Evolutionary conservation across 2,888 invertebrate species (phyloP).

Genomic region (Capitulum mitella): DNA sequence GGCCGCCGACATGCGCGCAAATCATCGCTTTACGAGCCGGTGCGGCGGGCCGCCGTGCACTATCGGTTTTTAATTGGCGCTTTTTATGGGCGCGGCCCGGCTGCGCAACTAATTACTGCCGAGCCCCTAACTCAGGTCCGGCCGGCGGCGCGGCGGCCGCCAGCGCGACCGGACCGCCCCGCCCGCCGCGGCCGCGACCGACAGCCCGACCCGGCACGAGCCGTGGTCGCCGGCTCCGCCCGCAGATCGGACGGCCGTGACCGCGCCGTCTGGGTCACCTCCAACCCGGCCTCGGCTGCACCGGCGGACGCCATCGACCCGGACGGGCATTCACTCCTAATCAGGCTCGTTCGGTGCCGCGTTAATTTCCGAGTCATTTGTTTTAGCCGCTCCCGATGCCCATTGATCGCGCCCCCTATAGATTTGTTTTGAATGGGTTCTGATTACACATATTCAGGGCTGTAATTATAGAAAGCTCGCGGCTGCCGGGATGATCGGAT

Average conservation of each 20-base stretch:
- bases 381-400: slow-evolving; percentile 1
- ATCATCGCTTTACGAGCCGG: background rate
- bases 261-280: too few relatives aligned
- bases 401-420: slow-evolving; percentile 17
- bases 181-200: too few relatives aligned
- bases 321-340: background rate
- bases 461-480: background rate
- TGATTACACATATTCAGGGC: slow-evolving; percentile 17
- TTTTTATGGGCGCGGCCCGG: background rate
- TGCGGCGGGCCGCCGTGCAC: background rate
- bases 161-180: background rate
- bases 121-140: background rate
- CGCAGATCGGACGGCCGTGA: too few relatives aligned
- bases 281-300: too few relatives aligned
- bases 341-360: background rate
- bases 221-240: too few relatives aligned
- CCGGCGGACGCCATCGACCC: too few relatives aligned
- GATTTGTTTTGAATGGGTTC: slow-evolving; percentile 24
- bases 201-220: too few relatives aligned
- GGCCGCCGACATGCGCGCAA: background rate
- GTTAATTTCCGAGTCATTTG: slow-evolving; percentile 21
- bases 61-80: slow-evolving; percentile 6
- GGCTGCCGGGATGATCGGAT: background rate
- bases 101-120: background rate
- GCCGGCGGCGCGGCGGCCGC: background rate